phyloP scores from a whole-genome alignment of 2,888 invertebrate genomes.

The Epistrophella euchroma region DNA sequence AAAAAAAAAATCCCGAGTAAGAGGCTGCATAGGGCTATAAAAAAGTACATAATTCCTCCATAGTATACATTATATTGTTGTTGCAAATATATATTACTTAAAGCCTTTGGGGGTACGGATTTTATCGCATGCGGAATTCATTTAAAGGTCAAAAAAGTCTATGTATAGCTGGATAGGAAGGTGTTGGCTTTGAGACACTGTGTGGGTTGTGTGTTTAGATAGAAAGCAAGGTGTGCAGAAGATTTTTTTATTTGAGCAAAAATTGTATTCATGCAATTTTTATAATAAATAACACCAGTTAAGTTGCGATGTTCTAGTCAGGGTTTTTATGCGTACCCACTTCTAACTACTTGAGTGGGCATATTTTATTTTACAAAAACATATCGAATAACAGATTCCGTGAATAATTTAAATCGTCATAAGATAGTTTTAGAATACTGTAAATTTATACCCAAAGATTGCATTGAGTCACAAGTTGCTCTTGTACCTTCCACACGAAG shows the following conservation, averaged over 20 bases:
- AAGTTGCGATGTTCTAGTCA: neutral
- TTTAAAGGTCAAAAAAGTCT: constrained; percentile 61
- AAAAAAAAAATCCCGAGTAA: neutral
- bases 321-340: no score
- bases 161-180: constrained; percentile 26
- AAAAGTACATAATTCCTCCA: constrained; percentile 56
- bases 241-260: neutral
- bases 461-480: no score
- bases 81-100: neutral
- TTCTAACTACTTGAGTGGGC: neutral
- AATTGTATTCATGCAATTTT: neutral
- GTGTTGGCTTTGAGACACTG: constrained; percentile 28
- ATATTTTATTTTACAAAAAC: neutral
- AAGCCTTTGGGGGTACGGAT: constrained; percentile 18
- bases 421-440: no score
- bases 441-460: no score
- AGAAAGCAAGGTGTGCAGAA: constrained; percentile 14
- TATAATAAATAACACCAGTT: neutral
- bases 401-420: no score
- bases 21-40: constrained; percentile 40
- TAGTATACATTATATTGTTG: neutral
- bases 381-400: no score
- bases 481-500: no score
- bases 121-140: constrained; percentile 68
- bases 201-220: constrained; percentile 45